Conservation (phyloP, 2,797 vertebrate genomes). For the Pteropus rufus region DNA sequence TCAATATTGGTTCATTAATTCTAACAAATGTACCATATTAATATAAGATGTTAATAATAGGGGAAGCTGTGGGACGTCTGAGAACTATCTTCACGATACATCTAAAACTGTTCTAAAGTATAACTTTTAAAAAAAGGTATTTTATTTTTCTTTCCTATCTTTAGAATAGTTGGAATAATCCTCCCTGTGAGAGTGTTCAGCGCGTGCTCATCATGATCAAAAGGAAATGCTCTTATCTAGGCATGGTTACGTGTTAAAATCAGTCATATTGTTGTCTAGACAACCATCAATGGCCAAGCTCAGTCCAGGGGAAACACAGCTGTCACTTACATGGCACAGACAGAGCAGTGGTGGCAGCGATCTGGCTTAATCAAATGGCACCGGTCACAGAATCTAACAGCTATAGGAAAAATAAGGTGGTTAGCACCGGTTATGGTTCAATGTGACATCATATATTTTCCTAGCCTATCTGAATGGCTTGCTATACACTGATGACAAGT, state of each 20-base stretch:
- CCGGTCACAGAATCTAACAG: constrained; percentile 96
- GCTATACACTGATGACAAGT: background rate
- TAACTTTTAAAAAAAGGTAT: constrained; percentile 20
- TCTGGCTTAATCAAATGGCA: constrained; percentile 99
- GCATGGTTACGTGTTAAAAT: background rate
- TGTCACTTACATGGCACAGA: constrained; percentile 97
- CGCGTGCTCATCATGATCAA: constrained; percentile 31
- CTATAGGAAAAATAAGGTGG: constrained; percentile 81
- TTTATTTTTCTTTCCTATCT: constrained; percentile 43
- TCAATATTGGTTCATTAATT: constrained; percentile 33
- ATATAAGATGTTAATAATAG: constrained; percentile 27
- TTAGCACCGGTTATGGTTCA: background rate
- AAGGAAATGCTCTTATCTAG: constrained; percentile 57
- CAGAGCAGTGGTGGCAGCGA: constrained; percentile 98
- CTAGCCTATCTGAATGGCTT: background rate
- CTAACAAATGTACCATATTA: constrained; percentile 34
- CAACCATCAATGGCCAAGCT: background rate
- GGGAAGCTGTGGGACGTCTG: background rate
- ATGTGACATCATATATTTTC: background rate
- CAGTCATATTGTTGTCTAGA: background rate
- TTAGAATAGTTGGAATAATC: constrained; percentile 51
- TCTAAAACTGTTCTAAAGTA: constrained; percentile 41
- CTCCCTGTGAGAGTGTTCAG: constrained; percentile 13
- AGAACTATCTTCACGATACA: constrained; percentile 39
- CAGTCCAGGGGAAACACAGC: background rate